These are phyloP conservation scores for Sweltsa coloradensis DNA, from an alignment of 1,140 invertebrate species.

Conservation along the genomic window DNA sequence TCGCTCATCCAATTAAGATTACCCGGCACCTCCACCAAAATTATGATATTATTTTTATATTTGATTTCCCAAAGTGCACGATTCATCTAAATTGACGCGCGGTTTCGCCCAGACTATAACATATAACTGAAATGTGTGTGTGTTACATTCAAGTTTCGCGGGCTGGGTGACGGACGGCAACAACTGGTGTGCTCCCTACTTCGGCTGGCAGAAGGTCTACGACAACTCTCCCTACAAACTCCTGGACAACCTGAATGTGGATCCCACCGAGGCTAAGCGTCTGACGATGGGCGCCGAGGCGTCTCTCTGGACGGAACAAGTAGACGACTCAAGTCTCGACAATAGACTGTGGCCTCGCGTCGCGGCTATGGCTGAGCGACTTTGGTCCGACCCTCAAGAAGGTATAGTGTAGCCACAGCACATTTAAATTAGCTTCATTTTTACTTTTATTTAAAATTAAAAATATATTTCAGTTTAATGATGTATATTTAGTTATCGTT, in stretches of 20 bases:
- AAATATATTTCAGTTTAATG: too few relatives aligned
- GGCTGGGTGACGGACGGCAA: slow-evolving; percentile 49
- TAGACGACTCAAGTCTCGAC: slow-evolving; percentile 49
- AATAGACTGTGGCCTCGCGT: slow-evolving; percentile 62
- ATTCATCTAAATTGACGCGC: too few relatives aligned
- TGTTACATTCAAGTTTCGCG: slow-evolving; percentile 33
- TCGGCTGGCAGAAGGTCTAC: slow-evolving; percentile 77
- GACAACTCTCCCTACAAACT: slow-evolving; percentile 55
- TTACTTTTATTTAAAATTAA: too few relatives aligned
- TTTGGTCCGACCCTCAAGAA: slow-evolving; percentile 55
- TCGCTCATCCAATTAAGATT: too few relatives aligned
- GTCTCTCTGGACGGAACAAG: slow-evolving; percentile 47
- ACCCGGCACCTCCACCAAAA: too few relatives aligned
- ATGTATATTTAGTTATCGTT: too few relatives aligned
- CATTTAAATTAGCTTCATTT: too few relatives aligned
- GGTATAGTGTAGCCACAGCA: too few relatives aligned
- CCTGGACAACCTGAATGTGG: slow-evolving; percentile 16
- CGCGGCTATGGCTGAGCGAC: slow-evolving; percentile 64
- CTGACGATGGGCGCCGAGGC: slow-evolving; percentile 53
- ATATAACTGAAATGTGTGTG: too few relatives aligned
- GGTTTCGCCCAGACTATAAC: too few relatives aligned
- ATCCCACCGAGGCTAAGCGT: not conserved
- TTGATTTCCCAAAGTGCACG: too few relatives aligned
- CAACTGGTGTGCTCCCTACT: slow-evolving; percentile 81
- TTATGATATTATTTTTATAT: too few relatives aligned